Evolutionary conservation across 2,888 invertebrate genomes (phyloP), one percentile per base, ranked within the genome.

Genomic region (Rotaria sp.): DNA sequence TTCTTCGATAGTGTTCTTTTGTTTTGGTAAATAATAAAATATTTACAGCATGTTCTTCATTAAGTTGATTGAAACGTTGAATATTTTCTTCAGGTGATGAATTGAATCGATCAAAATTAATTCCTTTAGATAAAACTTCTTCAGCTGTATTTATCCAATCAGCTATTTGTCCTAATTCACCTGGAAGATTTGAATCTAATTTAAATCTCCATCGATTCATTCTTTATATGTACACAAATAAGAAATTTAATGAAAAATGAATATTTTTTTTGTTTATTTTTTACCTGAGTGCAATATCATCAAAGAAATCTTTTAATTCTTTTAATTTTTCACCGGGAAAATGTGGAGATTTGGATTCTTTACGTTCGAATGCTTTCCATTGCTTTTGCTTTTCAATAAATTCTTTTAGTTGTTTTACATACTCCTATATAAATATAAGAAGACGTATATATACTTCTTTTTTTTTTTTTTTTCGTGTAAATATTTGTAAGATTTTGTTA

Each of bases 141-240:
- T 91, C 91, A 35, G 96, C 97, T 88, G 94, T 94, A 87, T 95
- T 94, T 85, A 97, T 92, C 96, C 97, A 97, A 90, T 95, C 95
- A 85, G 96, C 96, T 30, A 96, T 93, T 88, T 94, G 93, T 87
- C 95, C 94, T 88, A 97, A 94, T 89, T 95, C 95, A 74, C 95
- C 95, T 18, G 96, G 96, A 85, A 97, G 92, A 88, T 93, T 93
- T 0, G 95, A 94, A 91, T 97, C 97, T 88, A 97, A 92, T 85
- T 95, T 92, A 95, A 95, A 95, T 89, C 96, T 93, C 96, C 97
- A 97, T 45, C n/a, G 41, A 26, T 80, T 35, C 80, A 80, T 45
- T 80, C 80, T 80, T 15, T 4, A 75, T 10, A n/a, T 5, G 2
- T 1, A 80, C 15, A 13, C 13, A 24, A 24, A 24, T 38, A 24